A percentile compares a stretch with the other conserved stretches of the same genome.
phyloP scores from a whole-genome alignment of 2,888 invertebrate genomes.

The Drosophila siamana region DNA sequence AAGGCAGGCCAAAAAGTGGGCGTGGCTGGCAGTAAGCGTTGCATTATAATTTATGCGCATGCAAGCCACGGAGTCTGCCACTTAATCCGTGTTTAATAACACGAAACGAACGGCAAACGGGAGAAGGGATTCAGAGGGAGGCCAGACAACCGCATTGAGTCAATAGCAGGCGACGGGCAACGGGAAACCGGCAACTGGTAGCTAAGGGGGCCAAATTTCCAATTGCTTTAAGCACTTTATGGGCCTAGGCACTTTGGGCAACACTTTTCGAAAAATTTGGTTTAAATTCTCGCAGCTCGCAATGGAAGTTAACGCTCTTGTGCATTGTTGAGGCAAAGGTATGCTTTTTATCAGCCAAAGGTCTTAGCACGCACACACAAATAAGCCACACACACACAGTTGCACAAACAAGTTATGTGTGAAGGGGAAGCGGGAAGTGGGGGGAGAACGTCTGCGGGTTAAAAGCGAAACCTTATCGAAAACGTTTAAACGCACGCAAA shows the following conservation, averaged over 20 bases:
- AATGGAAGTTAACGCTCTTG: conserved; percentile 51
- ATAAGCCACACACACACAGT: conserved; percentile 65
- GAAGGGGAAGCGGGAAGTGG: neutral
- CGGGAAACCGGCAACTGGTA: neutral
- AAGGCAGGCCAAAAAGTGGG: too few relatives aligned
- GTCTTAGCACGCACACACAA: conserved; percentile 80
- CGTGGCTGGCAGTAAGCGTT: conserved; percentile 61
- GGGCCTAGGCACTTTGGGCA: conserved; percentile 41
- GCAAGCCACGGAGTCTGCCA: conserved; percentile 80
- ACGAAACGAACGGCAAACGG: conserved; percentile 55
- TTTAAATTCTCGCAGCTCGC: conserved; percentile 32
- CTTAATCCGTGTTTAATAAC: conserved; percentile 82
- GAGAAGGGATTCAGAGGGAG: neutral
- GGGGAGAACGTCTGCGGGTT: conserved; percentile 68
- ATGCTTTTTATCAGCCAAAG: conserved; percentile 79
- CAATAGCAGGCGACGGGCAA: conserved; percentile 28
- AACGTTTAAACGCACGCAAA: conserved; percentile 82
- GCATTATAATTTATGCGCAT: conserved; percentile 80
- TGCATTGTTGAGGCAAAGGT: conserved; percentile 70
- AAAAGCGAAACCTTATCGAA: conserved; percentile 82
- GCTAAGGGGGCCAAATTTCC: neutral
- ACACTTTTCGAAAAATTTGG: conserved; percentile 40
- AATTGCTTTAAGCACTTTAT: conserved; percentile 63
- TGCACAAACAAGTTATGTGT: conserved; percentile 19
- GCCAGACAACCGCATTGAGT: conserved; percentile 41